Base-by-base conservation (phyloP, 1,140 invertebrate genomes). In the Saccostrea glomerata region DNA sequence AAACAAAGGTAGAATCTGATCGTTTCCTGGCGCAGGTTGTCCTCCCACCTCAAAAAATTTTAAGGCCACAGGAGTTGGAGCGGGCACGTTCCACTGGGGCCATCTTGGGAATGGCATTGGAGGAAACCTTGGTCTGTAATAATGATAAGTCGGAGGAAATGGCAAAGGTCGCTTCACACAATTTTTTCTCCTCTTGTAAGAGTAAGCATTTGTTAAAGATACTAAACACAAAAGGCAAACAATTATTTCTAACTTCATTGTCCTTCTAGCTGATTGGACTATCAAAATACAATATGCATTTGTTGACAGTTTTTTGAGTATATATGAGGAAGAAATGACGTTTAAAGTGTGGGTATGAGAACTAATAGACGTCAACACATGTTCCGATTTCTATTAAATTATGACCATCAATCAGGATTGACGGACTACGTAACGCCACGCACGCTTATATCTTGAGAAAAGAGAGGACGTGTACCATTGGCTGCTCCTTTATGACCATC, bases 111-210 rank as follows among this genome's bases (percentile, higher is more conserved):
- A 30, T 30, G 70, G 70, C 70, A 77, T 77, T 36, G 70, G 70
- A 77, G 25, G 70, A 77, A 77, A 77, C 70, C 25, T 23, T 25
- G 70, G 70, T 77, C 70, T 77, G 15, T 77, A 77, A 36, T 77
- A 77, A 25, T 77, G 70, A 25, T 30, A 25, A 9, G 70, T 77
- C 15, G 70, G 70, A 77, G 70, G 70, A 30, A 12, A 77, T 15
- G 70, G 70, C 70, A 77, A 30, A 77, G 25, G 70, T 77, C 70
- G 70, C 30, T 77, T 77, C 70, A 77, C 70, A 30, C 70, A 77
- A 17, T 77, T 77, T 77, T 77, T 77, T 17, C 70, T 77, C 70
- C 70, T 77, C 30, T 77, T 77, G 70, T 77, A 77, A 77, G 70
- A 77, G 25, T 77, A 77, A 77, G 70, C 70, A 36, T 77, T 12